A percentile compares a stretch with the other conserved stretches of the same genome.
Conservation (phyloP, 1,140 invertebrate genomes). For the Metopolophium dirhodum region DNA sequence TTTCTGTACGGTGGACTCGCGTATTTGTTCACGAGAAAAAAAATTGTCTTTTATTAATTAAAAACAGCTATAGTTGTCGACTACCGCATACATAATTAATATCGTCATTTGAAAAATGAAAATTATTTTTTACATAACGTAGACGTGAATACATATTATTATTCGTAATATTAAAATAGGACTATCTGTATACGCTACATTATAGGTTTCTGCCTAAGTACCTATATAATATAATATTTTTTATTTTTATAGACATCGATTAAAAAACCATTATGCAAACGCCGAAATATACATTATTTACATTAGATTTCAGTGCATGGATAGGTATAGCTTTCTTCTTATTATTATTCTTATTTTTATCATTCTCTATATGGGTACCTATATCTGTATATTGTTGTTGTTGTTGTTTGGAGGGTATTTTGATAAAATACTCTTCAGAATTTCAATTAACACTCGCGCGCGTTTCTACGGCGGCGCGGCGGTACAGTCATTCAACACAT, state of each 20-base stretch:
- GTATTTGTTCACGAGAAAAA: background rate
- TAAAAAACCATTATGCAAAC: background rate
- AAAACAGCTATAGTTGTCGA: background rate
- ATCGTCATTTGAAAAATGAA: background rate
- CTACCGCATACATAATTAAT: background rate
- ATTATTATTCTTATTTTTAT: background rate
- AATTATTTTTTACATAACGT: background rate
- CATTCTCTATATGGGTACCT: background rate
- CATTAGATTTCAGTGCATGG: background rate
- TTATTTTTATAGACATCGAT: background rate
- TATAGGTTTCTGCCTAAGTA: background rate
- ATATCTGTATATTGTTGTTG: no score
- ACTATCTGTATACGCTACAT: background rate
- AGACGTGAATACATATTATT: background rate
- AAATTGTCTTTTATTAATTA: background rate
- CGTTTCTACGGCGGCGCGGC: background rate
- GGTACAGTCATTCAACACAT: constrained; percentile 25
- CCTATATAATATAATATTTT: background rate
- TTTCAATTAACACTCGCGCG: constrained; percentile 45
- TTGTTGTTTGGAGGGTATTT: background rate
- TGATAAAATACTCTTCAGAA: constrained; percentile 18
- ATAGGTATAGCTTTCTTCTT: background rate
- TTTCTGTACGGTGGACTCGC: background rate
- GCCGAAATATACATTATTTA: background rate
- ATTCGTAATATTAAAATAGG: background rate